These are phyloP conservation scores for Herpetotheres cachinnans DNA, from an alignment of 2,113 vertebrate genomes.

Conservation along the genomic window DNA sequence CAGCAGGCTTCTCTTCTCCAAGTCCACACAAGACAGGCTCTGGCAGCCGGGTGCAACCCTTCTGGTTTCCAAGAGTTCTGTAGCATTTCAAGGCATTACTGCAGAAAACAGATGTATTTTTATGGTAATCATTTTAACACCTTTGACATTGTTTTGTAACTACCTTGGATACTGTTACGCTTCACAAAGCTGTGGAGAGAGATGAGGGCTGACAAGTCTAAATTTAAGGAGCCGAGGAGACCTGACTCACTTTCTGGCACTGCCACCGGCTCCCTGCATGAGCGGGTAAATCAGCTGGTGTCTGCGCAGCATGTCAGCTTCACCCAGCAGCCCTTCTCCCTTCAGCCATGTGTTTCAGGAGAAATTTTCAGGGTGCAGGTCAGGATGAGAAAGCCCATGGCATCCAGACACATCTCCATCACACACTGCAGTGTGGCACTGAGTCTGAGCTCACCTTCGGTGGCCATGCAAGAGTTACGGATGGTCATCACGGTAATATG, in stretches of 20 bases:
- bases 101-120: slow-evolving; percentile 44
- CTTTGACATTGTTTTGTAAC: slow-evolving; percentile 54
- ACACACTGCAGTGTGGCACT: neutral
- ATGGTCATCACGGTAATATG: neutral
- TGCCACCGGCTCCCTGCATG: neutral
- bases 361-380: neutral
- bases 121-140: slow-evolving; percentile 35
- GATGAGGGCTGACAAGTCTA: slow-evolving; percentile 9
- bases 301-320: neutral
- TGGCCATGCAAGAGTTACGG: rapidly evolving
- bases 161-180: neutral
- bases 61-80: neutral
- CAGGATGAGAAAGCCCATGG: neutral
- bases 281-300: rapidly evolving
- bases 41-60: neutral
- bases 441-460: neutral
- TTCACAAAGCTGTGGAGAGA: neutral
- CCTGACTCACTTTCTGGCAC: slow-evolving; percentile 28
- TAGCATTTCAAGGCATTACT: neutral
- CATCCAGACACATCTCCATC: neutral
- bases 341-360: neutral
- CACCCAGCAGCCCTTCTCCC: neutral
- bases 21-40: neutral
- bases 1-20: neutral
- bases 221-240: slow-evolving; percentile 16